A percentile compares a stretch with the other conserved stretches of the same genome.
These are phyloP conservation scores for Sebastes kiyomatsui DNA, from an alignment of 2,797 vertebrate genomes.

Conservation along the genomic window DNA sequence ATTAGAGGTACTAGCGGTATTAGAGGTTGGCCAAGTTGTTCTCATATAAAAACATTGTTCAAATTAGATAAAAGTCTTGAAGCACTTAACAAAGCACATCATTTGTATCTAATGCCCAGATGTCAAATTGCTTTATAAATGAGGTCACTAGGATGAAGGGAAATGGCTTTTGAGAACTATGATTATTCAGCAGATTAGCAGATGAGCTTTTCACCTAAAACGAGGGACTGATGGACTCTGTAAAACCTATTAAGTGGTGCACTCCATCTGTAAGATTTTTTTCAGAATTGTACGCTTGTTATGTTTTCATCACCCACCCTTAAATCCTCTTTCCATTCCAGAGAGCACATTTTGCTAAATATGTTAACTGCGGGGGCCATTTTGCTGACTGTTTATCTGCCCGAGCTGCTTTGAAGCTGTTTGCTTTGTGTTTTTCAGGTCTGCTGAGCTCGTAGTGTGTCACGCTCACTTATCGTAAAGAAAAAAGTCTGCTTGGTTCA, in stretches of 20 bases:
- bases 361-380: constrained; percentile 27
- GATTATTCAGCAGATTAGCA: constrained; percentile 62
- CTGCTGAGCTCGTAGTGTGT: constrained; percentile 65
- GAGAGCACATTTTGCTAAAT: constrained; percentile 30
- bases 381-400: constrained; percentile 53
- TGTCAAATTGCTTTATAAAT: constrained; percentile 32
- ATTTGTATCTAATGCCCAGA: constrained; percentile 14
- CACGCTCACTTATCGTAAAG: constrained; percentile 45
- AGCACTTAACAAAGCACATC: constrained; percentile 7
- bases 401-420: constrained; percentile 45
- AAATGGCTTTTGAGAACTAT: constrained; percentile 38
- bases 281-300: constrained; percentile 5
- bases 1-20: not conserved
- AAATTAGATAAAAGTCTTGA: not conserved
- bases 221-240: constrained; percentile 16
- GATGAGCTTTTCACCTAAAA: constrained; percentile 32
- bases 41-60: not conserved
- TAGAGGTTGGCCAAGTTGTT: not conserved
- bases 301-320: constrained; percentile 15
- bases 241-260: constrained; percentile 27
- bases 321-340: constrained; percentile 23
- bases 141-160: constrained; percentile 17
- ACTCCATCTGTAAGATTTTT: constrained; percentile 12
- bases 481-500: constrained; percentile 43
- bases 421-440: constrained; percentile 53